Evolutionary conservation across 2,888 invertebrate species (phyloP).

Genomic region (Chaetogeoica ovagalla): DNA sequence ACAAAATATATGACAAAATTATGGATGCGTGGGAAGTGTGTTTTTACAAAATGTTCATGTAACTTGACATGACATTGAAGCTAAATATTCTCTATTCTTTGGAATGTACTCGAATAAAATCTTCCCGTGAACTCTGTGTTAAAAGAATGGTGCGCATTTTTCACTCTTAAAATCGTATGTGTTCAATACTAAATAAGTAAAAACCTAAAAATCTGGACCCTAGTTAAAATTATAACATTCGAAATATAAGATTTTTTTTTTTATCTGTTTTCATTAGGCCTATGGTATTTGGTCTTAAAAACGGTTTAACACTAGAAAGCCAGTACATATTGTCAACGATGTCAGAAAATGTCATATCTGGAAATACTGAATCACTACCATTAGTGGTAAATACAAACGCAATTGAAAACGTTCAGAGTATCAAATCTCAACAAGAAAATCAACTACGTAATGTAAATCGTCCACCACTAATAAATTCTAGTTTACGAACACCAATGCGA

Average conservation of each 20-base stretch:
- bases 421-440: slow-evolving; percentile 12
- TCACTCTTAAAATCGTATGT: no score
- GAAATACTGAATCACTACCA: slow-evolving; percentile 22
- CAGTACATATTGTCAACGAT: slow-evolving; percentile 80
- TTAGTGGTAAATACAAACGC: slow-evolving; percentile 31
- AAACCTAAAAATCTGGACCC: no score
- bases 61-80: no score
- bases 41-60: no score
- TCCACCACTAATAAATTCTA: background rate
- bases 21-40: no score
- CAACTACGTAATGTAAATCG: background rate
- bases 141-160: no score
- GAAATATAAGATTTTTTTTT: slow-evolving; percentile 54
- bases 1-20: no score
- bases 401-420: slow-evolving; percentile 39
- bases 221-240: background rate
- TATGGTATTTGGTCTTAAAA: slow-evolving; percentile 73
- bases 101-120: no score
- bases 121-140: no score
- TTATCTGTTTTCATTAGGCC: slow-evolving; percentile 63
- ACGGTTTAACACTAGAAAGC: slow-evolving; percentile 74
- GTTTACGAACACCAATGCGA: slow-evolving; percentile 36
- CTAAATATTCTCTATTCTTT: no score
- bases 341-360: slow-evolving; percentile 57
- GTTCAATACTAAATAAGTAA: no score